Conservation (phyloP, 2,888 invertebrate species). For the Syrphus vitripennis region DNA sequence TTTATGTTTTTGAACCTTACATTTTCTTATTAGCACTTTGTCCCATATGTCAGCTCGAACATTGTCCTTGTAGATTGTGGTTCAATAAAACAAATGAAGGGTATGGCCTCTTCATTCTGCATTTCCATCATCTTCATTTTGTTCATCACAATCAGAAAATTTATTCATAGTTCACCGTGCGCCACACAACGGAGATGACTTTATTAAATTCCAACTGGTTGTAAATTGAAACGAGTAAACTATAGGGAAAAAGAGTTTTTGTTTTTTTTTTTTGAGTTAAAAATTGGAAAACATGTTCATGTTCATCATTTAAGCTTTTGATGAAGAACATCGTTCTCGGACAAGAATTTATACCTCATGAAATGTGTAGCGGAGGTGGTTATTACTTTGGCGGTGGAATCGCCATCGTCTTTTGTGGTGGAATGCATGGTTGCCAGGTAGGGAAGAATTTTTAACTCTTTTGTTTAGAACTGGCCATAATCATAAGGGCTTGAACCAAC, state of each 20-base stretch:
- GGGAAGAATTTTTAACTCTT: background rate
- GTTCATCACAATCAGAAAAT: background rate
- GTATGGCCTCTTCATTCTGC: background rate
- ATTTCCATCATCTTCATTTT: background rate
- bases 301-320: background rate
- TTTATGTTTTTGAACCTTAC: constrained; percentile 2
- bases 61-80: constrained; percentile 12
- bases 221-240: background rate
- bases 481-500: no score
- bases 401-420: background rate
- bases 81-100: constrained; percentile 19
- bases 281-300: constrained; percentile 9
- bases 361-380: constrained; percentile 10
- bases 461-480: no score
- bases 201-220: constrained; percentile 51
- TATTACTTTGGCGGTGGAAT: constrained; percentile 11
- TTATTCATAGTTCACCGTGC: constrained; percentile 26
- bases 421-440: background rate
- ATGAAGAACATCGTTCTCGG: background rate
- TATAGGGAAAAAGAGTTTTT: background rate
- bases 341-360: background rate
- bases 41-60: constrained; percentile 6
- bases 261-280: background rate
- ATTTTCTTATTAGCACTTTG: constrained; percentile 31
- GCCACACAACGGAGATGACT: constrained; percentile 16